A percentile compares a stretch with the other conserved stretches of the same genome.
These are phyloP conservation scores for Gambusia holbrooki DNA, from an alignment of 2,113 vertebrate genomes.

Conservation along the genomic window DNA sequence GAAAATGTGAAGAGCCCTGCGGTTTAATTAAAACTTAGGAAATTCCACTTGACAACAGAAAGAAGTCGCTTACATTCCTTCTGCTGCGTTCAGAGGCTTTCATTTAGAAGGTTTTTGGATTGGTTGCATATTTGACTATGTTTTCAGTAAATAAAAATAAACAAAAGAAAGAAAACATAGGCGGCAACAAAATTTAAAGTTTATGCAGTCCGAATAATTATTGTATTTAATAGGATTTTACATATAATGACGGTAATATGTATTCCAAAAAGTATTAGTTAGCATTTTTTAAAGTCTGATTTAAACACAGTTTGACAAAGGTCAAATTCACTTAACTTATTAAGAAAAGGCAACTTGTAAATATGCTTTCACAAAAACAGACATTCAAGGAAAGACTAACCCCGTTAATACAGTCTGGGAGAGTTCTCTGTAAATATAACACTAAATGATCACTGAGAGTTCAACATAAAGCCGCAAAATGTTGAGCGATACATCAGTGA, in stretches of 20 bases:
- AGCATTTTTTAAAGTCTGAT: too few relatives aligned
- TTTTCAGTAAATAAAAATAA: too few relatives aligned
- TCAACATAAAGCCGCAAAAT: background rate
- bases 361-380: background rate
- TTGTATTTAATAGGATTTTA: too few relatives aligned
- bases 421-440: background rate
- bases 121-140: too few relatives aligned
- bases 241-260: too few relatives aligned
- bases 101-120: too few relatives aligned
- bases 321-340: background rate
- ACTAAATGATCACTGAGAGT: constrained; percentile 14
- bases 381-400: background rate
- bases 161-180: background rate
- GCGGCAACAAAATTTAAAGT: background rate
- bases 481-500: background rate
- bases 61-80: background rate
- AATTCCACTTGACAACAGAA: background rate
- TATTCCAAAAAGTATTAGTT: too few relatives aligned
- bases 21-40: background rate
- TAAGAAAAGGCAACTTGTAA: background rate
- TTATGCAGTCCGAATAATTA: background rate
- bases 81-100: too few relatives aligned
- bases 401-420: constrained; percentile 36
- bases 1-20: constrained; percentile 4
- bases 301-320: background rate